Evolutionary conservation across 1,140 invertebrate species (phyloP).

Genomic region (Forficula auricularia): DNA sequence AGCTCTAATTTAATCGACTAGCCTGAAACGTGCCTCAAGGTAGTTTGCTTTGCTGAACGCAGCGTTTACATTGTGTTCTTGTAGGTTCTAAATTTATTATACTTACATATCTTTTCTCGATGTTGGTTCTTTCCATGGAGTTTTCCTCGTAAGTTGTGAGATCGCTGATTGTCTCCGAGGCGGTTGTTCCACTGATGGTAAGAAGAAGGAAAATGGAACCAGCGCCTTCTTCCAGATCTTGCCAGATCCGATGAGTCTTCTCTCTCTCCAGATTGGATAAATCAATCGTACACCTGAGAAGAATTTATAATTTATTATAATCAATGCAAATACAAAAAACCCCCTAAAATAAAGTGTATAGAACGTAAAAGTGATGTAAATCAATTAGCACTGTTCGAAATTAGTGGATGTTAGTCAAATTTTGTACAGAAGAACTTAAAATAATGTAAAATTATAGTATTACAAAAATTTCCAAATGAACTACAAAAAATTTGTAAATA

Average conservation of each 20-base stretch:
- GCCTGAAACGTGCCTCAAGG: no score
- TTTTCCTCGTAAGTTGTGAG: constrained; percentile 68
- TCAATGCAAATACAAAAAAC: constrained; percentile 4
- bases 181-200: constrained; percentile 86
- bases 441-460: no score
- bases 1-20: no score
- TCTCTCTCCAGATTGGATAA: constrained; percentile 70
- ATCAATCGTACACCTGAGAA: constrained; percentile 64
- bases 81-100: background rate
- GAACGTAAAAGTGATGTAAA: background rate
- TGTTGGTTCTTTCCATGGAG: constrained; percentile 41
- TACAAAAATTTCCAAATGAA: no score
- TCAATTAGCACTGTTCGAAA: no score
- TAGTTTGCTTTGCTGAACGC: no score
- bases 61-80: no score
- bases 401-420: no score
- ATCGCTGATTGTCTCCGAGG: constrained; percentile 80
- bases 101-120: constrained; percentile 63
- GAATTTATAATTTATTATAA: constrained; percentile 8
- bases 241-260: constrained; percentile 76
- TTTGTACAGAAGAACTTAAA: no score
- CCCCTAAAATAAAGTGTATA: constrained; percentile 2
- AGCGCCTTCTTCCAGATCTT: constrained; percentile 71
- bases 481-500: no score
- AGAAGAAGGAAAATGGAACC: constrained; percentile 76